Conservation (phyloP, 2,113 vertebrate genomes). For the Tringa solitaria region DNA sequence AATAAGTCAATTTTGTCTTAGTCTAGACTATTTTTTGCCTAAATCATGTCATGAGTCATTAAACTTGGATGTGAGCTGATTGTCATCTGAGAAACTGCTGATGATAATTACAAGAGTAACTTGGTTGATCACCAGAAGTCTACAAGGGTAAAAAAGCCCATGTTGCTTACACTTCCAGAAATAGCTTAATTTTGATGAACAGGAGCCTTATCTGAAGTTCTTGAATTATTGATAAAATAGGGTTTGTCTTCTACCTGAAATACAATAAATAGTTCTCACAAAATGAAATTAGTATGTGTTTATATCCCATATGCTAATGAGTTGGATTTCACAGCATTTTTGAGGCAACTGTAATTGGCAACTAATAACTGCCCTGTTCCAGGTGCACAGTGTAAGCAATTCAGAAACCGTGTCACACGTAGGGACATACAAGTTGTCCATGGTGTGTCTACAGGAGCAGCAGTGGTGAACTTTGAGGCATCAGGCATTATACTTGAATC, state of each 20-base stretch:
- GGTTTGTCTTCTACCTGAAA: not conserved
- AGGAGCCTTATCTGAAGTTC: not conserved
- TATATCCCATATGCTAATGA: not conserved
- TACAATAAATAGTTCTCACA: not conserved
- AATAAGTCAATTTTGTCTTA: not conserved
- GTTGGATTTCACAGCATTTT: not conserved
- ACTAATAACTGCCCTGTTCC: not conserved
- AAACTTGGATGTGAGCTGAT: not conserved
- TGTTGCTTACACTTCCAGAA: not conserved
- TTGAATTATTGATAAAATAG: not conserved
- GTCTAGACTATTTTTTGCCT: not conserved
- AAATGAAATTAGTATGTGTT: not conserved
- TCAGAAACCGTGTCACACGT: not conserved
- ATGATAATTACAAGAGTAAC: not conserved
- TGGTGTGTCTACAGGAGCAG: not conserved
- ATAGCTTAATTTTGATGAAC: not conserved
- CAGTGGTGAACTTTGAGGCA: not conserved
- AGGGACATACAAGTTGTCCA: rapidly evolving
- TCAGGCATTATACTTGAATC: not conserved
- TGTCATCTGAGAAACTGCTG: constrained; percentile 2
- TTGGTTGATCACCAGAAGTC: not conserved
- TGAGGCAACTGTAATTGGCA: not conserved
- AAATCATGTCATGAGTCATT: not conserved
- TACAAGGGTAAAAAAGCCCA: not conserved
- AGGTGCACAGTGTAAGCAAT: not conserved